These are phyloP conservation scores for Rhinatrema bivittatum DNA, from an alignment of 2,797 vertebrate genomes.

Conservation along the genomic window DNA sequence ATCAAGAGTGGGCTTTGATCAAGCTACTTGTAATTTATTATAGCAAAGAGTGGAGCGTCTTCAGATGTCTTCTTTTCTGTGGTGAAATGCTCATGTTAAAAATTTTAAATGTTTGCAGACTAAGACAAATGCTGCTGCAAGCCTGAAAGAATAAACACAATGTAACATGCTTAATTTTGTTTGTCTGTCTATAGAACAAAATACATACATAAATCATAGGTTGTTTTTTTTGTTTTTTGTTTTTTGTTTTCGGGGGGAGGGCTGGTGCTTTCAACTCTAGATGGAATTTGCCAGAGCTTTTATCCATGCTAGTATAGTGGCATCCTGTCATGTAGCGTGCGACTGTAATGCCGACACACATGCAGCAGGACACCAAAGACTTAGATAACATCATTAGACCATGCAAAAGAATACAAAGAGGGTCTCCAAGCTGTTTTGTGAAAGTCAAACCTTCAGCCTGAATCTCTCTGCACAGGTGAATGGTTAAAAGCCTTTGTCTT, in stretches of 20 bases:
- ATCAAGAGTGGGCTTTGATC: constrained; percentile 62
- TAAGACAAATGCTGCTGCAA: constrained; percentile 49
- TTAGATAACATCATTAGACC: too few relatives aligned
- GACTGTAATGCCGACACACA: constrained; percentile 25
- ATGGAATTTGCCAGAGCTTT: constrained; percentile 27
- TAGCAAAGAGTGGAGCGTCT: constrained; percentile 63
- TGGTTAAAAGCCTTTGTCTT: too few relatives aligned
- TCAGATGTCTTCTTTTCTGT: constrained; percentile 82
- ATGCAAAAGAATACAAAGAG: too few relatives aligned
- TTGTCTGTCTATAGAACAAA: constrained; percentile 55
- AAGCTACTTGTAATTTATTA: constrained; percentile 63
- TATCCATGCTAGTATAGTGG: constrained; percentile 19
- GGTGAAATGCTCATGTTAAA: constrained; percentile 74
- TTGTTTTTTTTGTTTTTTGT: too few relatives aligned
- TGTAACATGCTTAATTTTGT: constrained; percentile 60
- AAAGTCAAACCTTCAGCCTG: too few relatives aligned
- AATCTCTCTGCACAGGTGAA: too few relatives aligned
- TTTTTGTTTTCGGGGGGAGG: constrained; percentile 43
- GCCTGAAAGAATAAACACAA: constrained; percentile 57
- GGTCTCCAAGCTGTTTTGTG: too few relatives aligned
- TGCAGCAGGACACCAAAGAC: constrained; percentile 30
- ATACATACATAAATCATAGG: constrained; percentile 56
- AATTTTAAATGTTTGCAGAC: constrained; percentile 84
- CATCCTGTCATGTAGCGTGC: constrained; percentile 12
- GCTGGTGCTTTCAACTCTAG: constrained; percentile 41